Conservation (phyloP, 2,113 vertebrate genomes). For the Cavia porcellus region DNA sequence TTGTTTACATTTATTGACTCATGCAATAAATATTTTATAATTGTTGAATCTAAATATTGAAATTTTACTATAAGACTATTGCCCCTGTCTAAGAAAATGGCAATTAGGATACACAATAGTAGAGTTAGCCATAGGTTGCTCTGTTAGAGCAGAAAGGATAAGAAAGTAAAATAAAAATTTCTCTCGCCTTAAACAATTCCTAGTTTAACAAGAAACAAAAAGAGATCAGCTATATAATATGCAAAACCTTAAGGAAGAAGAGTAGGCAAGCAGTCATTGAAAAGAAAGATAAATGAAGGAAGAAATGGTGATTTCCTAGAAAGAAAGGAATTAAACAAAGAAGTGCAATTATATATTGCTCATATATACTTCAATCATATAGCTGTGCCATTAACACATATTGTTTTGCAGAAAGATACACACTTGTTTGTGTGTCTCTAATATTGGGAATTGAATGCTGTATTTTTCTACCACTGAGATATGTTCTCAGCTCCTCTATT, state of each 20-base stretch:
- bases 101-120: conserved; percentile 13
- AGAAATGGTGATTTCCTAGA: conserved; percentile 26
- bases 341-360: conserved; percentile 5
- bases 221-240: background rate
- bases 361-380: conserved; percentile 9
- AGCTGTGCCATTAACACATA: background rate
- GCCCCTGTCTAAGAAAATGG: background rate
- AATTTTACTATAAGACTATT: background rate
- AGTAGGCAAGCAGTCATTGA: background rate
- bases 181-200: background rate
- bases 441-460: background rate
- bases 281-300: conserved; percentile 28
- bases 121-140: background rate
- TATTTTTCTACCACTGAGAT: background rate
- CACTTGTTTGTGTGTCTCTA: background rate
- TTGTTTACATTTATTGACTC: conserved; percentile 48
- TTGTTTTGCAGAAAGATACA: background rate
- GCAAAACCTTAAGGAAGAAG: background rate
- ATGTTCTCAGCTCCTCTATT: background rate
- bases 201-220: background rate
- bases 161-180: conserved; percentile 32
- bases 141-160: background rate
- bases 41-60: background rate
- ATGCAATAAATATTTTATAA: background rate
- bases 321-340: background rate